Base-by-base conservation (phyloP, 2,888 invertebrate species). In the Odontomyia ornata region DNA sequence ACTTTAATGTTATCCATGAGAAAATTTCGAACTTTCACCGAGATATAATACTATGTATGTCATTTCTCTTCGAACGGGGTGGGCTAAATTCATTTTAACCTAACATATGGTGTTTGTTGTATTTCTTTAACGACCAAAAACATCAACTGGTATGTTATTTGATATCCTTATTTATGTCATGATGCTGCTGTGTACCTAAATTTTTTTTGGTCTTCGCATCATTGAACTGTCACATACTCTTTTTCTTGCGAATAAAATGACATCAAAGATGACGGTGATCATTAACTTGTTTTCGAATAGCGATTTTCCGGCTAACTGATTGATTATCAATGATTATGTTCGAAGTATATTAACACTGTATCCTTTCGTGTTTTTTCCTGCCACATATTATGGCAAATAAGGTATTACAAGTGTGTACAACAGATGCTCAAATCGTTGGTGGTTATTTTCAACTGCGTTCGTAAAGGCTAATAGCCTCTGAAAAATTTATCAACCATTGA, bases 281-380 rank as follows among this genome's bases (percentile, higher is more conserved):
- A 65, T 65, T 65, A 64, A 64, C 36, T 30, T 65, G 65, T 65
- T 65, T 65, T 65, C 21, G 36, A 36, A 15, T 36, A 36, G 21
- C 62, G 27, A 75, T 75, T 75, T 75, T 75, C 21, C 62, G 36
- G 36, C 60, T 36, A 60, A 75, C 13, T 60, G 60, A 60, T 28
- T 62, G 28, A 75, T 62, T 75, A 23, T 43, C 60, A 60, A 72
- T 43, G 27, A 72, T 52, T 72, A 52, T 52, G 52, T 25, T 15
- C 25, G 3, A 46, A n/a, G 25, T 25, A 1, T 21, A 46, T 69
- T 62, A 62, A 65, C 65, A 65, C 2, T 18, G 36, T 25, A 4
- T 18, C 36, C 36, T 65, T 65, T 65, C 65, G 13, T 69, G 25
- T 46, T 21, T 25, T 47, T 69, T n/a, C n/a, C n/a, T n/a, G n/a